These are phyloP conservation scores for Cheilosia variabilis DNA, from an alignment of 2,888 invertebrate genomes.

Conservation along the genomic window DNA sequence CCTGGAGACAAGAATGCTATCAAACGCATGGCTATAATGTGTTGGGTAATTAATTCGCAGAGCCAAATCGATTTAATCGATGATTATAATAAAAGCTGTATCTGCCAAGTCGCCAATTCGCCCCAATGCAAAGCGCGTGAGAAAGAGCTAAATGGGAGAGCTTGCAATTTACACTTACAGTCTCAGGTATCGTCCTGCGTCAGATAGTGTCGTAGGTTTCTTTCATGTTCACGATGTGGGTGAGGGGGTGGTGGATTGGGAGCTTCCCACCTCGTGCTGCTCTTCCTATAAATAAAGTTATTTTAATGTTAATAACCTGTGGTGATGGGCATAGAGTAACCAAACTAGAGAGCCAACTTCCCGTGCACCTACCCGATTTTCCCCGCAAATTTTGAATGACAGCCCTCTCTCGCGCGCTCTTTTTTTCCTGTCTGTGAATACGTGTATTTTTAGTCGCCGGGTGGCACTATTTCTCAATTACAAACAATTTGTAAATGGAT, in stretches of 20 bases:
- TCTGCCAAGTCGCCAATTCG: constrained; percentile 48
- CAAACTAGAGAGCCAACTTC: no score
- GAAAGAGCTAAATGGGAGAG: constrained; percentile 40
- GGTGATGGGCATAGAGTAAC: constrained; percentile 48
- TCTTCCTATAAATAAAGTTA: constrained; percentile 53
- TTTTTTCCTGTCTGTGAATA: no score
- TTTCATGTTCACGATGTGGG: background rate
- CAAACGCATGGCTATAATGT: background rate
- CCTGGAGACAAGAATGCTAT: background rate
- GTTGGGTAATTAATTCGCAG: constrained; percentile 33
- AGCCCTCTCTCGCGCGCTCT: no score
- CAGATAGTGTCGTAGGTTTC: constrained; percentile 26
- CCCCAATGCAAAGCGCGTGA: constrained; percentile 49
- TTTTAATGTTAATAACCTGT: constrained; percentile 58
- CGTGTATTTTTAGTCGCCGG: no score
- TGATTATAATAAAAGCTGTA: constrained; percentile 34
- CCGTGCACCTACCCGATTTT: no score
- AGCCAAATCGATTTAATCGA: constrained; percentile 68
- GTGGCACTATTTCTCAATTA: no score
- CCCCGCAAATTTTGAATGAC: no score
- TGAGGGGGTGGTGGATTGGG: background rate
- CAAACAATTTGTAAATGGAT: no score
- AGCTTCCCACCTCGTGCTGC: constrained; percentile 33
- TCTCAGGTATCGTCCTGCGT: constrained; percentile 17
- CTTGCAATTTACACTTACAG: constrained; percentile 3